Conservation (phyloP, 2,113 vertebrate genomes). For the Leucosticte australis region DNA sequence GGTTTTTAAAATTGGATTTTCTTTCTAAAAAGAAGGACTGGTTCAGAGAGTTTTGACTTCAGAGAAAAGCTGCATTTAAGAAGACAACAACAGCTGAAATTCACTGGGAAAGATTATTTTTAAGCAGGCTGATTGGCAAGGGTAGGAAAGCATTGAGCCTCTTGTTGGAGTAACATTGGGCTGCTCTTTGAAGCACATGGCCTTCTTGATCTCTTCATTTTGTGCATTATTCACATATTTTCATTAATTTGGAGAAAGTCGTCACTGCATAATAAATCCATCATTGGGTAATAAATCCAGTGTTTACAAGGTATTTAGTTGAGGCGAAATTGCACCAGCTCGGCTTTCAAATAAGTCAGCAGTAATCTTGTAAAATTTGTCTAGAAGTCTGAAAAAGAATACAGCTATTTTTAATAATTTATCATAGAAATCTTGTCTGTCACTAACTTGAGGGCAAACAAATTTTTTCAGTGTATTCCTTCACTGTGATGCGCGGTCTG, state of each 20-base stretch:
- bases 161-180: background rate
- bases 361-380: constrained; percentile 26
- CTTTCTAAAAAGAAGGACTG: background rate
- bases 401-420: background rate
- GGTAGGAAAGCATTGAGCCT: background rate
- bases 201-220: constrained; percentile 9
- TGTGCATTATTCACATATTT: constrained; percentile 31
- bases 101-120: background rate
- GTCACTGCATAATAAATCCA: constrained; percentile 34
- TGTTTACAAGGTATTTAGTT: constrained; percentile 53
- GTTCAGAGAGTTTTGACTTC: background rate
- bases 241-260: constrained; percentile 38
- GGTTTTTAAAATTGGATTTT: background rate
- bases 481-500: background rate
- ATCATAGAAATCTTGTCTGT: background rate
- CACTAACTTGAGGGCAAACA: background rate
- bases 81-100: background rate
- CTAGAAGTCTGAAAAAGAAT: background rate
- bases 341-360: background rate
- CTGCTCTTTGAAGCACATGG: background rate
- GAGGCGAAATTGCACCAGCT: background rate
- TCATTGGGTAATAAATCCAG: constrained; percentile 37
- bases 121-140: background rate
- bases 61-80: background rate
- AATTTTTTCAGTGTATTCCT: background rate